Evolutionary conservation across 2,797 vertebrate species (phyloP).

Genomic region (Rhynchotus rufescens): DNA sequence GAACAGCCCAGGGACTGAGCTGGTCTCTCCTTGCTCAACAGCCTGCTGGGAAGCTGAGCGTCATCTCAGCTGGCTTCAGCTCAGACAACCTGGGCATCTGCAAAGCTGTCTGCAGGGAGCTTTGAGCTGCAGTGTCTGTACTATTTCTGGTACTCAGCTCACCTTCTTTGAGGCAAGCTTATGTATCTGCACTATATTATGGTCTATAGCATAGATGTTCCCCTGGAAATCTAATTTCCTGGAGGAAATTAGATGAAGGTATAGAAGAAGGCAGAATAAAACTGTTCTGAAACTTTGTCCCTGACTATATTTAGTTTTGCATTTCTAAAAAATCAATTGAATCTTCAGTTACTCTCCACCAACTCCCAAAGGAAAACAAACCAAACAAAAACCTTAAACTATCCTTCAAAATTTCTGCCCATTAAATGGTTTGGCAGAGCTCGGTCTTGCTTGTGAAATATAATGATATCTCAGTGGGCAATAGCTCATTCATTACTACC

Average conservation of each 20-base stretch:
- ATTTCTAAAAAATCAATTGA: background rate
- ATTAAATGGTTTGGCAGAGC: background rate
- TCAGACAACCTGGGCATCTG: background rate
- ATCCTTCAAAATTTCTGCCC: background rate
- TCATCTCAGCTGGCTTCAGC: background rate
- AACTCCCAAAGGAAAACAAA: background rate
- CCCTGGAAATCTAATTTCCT: background rate
- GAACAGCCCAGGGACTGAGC: background rate
- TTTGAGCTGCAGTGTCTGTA: fast-evolving
- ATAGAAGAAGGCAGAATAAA: background rate
- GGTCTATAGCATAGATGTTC: background rate
- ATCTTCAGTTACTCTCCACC: background rate
- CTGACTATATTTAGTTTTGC: background rate
- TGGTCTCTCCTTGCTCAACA: background rate
- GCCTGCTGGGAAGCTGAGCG: fast-evolving
- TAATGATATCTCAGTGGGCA: background rate
- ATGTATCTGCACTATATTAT: background rate
- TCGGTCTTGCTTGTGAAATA: background rate
- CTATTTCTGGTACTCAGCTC: background rate
- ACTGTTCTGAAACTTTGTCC: background rate
- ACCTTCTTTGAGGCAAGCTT: background rate
- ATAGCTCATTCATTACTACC: background rate
- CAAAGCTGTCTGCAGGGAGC: background rate
- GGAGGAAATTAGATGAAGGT: background rate
- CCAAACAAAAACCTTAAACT: background rate